Evolutionary conservation across 2,888 invertebrate species (phyloP), one percentile per base, ranked within the genome.

Genomic region (Melitaea athalia): DNA sequence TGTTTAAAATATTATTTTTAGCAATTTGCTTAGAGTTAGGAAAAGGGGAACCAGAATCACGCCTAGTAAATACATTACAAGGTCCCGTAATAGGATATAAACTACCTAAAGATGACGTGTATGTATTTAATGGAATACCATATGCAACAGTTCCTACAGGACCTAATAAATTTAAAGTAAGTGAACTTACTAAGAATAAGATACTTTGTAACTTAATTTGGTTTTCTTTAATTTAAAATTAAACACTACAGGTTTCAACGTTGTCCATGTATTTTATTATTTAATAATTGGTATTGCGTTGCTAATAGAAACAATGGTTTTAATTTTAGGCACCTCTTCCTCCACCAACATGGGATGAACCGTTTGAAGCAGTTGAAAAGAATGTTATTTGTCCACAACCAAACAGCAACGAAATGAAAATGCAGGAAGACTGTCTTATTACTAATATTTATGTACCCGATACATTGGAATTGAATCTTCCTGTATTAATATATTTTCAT

Each of bases 401-500:
- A 15, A 24, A 31, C 5, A 15, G 14, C 15, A 47, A 6, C 15
- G 42, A 50, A 47, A 24, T 67, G 4, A 57, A 59, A 14, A 17
- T n/a, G 15, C 43, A 50, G 62, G 81, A 82, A 67, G 73, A 81
- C 60, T 81, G 80, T 60, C 73, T 82, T 0, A 68, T 82, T 14
- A 74, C 75, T 1, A 80, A 77, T 24, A 66, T 82, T 1, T 79
- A 71, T 69, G 74, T 79, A 5, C 80, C 81, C 5, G 72, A 78
- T n/a, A 79, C 76, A 5, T 67, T 76, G n/a, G 59, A 70, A 24
- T 71, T 50, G 0, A 77, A 77, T 33, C 69, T 80, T 11, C 85
- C 92, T 3, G 92, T 92, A 0, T 71, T 91, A 57, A 85, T 92
- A 11, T 77, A 81, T 59, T 76, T 92, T 3, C 93, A 92, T 66